Conservation (phyloP, 2,113 vertebrate species). For the Pogonocichla stellata region DNA sequence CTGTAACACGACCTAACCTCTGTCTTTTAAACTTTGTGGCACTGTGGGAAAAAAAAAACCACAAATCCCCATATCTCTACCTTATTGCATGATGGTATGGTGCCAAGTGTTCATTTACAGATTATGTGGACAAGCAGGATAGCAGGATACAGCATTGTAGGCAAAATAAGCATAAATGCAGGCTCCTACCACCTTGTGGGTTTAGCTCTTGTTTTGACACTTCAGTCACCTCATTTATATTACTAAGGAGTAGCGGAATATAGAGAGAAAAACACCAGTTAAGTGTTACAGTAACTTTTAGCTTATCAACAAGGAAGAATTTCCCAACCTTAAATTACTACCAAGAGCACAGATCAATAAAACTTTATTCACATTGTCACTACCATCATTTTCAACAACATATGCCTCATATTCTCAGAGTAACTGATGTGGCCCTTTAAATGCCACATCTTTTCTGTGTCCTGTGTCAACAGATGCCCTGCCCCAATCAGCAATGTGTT, state of each 20-base stretch:
- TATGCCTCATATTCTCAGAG: not conserved
- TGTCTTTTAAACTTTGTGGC: not conserved
- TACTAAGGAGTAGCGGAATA: not conserved
- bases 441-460: not conserved
- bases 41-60: fast-evolving
- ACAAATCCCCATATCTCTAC: not conserved
- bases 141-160: not conserved
- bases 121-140: not conserved
- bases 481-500: not conserved
- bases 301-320: not conserved
- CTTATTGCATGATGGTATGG: not conserved
- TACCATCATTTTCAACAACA: not conserved
- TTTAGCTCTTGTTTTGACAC: not conserved
- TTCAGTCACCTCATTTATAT: not conserved
- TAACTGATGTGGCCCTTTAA: not conserved
- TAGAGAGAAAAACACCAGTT: not conserved
- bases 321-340: not conserved
- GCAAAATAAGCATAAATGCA: not conserved
- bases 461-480: not conserved
- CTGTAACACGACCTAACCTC: not conserved
- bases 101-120: not conserved
- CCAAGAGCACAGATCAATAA: not conserved
- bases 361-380: not conserved
- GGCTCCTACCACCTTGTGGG: not conserved
- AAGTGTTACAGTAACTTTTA: not conserved